Evolutionary conservation across 2,888 invertebrate species (phyloP).

Genomic region (Cyrtodaria siliqua): DNA sequence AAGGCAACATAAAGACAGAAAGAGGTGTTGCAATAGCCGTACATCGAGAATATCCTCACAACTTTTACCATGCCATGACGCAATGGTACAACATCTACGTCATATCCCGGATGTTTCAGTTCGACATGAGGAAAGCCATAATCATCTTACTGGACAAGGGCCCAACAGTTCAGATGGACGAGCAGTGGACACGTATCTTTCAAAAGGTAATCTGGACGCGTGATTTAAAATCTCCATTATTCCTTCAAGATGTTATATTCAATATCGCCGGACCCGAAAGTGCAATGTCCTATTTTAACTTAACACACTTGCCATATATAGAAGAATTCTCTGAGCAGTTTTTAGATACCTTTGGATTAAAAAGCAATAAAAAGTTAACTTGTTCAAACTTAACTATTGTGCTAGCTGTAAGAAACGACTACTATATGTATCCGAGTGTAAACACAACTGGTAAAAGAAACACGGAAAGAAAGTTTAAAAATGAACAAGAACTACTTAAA

Average conservation of each 20-base stretch:
- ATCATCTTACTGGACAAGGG: slow-evolving; percentile 45
- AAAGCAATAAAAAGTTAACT: slow-evolving; percentile 22
- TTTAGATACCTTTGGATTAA: slow-evolving; percentile 30
- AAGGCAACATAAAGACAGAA: background rate
- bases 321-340: slow-evolving; percentile 45
- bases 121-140: slow-evolving; percentile 29
- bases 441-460: slow-evolving; percentile 29
- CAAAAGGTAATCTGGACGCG: slow-evolving; percentile 12
- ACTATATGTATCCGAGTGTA: slow-evolving; percentile 41
- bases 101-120: slow-evolving; percentile 34
- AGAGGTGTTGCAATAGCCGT: slow-evolving; percentile 27
- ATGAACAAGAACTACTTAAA: slow-evolving; percentile 42
- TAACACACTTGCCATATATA: slow-evolving; percentile 28
- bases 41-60: slow-evolving; percentile 50
- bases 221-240: slow-evolving; percentile 23
- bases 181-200: slow-evolving; percentile 49
- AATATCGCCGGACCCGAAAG: slow-evolving; percentile 55
- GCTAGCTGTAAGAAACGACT: slow-evolving; percentile 39
- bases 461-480: slow-evolving; percentile 55
- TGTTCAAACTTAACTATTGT: slow-evolving; percentile 39
- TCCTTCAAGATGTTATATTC: slow-evolving; percentile 43
- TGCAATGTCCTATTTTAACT: slow-evolving; percentile 47
- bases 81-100: slow-evolving; percentile 58
- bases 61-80: slow-evolving; percentile 59
- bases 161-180: slow-evolving; percentile 44